phyloP scores from a whole-genome alignment of 1,140 invertebrate species.

The Zeugodacus cucurbitae region DNA sequence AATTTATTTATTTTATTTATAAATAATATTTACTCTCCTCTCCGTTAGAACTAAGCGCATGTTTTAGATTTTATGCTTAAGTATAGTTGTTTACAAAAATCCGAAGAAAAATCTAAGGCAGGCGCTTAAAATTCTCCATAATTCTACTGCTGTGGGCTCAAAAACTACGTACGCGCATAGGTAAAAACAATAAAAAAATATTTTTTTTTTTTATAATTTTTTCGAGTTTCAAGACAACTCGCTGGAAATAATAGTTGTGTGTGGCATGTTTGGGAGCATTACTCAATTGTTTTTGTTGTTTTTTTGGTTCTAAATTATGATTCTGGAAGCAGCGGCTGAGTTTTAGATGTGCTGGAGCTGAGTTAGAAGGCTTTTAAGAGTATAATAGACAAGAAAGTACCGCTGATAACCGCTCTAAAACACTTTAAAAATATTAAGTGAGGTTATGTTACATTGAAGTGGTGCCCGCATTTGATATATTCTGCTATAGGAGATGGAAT shows the following conservation, averaged over 20 bases:
- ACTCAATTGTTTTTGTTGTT: not conserved
- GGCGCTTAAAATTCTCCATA: conserved; percentile 7
- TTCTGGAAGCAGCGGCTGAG: not conserved
- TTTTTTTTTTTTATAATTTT: not conserved
- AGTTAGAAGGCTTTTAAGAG: too few relatives aligned
- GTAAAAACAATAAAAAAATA: not conserved
- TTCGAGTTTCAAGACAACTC: not conserved
- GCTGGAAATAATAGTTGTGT: not conserved
- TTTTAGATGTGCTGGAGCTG: too few relatives aligned
- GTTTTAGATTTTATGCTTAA: conserved; percentile 3
- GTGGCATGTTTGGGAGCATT: not conserved
- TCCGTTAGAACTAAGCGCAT: not conserved
- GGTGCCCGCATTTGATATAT: too few relatives aligned
- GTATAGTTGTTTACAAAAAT: not conserved
- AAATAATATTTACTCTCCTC: not conserved
- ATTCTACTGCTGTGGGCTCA: not conserved
- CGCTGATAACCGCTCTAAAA: too few relatives aligned
- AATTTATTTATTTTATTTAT: not conserved
- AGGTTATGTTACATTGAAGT: too few relatives aligned
- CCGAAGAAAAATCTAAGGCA: conserved; percentile 41
- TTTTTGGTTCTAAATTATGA: not conserved
- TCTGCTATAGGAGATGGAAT: too few relatives aligned
- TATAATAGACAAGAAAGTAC: too few relatives aligned
- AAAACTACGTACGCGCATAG: not conserved
- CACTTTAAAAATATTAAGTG: too few relatives aligned